Evolutionary conservation across 2,888 invertebrate species (phyloP).

Genomic region (Salticus scenicus): DNA sequence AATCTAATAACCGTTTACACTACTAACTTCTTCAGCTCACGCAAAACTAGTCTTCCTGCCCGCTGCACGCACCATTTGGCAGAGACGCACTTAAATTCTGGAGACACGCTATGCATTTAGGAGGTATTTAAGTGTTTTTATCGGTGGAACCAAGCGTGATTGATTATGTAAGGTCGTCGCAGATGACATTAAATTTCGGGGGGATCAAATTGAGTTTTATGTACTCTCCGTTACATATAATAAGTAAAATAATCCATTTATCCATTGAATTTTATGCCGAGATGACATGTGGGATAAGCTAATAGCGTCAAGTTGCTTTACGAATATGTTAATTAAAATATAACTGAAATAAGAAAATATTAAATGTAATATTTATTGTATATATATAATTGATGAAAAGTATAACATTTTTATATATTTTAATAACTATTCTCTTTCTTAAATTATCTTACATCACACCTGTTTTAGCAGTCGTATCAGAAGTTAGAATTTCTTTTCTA

Average conservation of each 20-base stretch:
- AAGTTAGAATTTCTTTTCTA: too few relatives aligned
- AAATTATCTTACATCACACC: too few relatives aligned
- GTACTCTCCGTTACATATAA: not conserved
- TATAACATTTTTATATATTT: too few relatives aligned
- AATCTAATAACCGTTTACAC: not conserved
- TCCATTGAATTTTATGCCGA: not conserved
- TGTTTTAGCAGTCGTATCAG: too few relatives aligned
- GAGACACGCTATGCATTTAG: not conserved
- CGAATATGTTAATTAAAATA: too few relatives aligned
- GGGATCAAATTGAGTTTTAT: not conserved
- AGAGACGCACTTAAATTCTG: not conserved
- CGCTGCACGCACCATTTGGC: not conserved
- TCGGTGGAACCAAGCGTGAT: constrained; percentile 6
- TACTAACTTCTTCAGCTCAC: not conserved
- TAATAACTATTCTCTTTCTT: too few relatives aligned
- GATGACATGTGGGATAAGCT: too few relatives aligned
- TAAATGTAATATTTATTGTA: too few relatives aligned
- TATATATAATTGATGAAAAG: too few relatives aligned
- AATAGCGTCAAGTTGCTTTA: too few relatives aligned
- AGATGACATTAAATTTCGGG: not conserved
- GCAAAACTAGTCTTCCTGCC: not conserved
- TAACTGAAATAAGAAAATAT: too few relatives aligned
- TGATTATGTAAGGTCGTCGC: not conserved
- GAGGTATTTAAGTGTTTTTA: not conserved
- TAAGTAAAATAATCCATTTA: not conserved